These are phyloP conservation scores for Phyllopteryx taeniolatus DNA, from an alignment of 2,113 vertebrate species.

Conservation along the genomic window DNA sequence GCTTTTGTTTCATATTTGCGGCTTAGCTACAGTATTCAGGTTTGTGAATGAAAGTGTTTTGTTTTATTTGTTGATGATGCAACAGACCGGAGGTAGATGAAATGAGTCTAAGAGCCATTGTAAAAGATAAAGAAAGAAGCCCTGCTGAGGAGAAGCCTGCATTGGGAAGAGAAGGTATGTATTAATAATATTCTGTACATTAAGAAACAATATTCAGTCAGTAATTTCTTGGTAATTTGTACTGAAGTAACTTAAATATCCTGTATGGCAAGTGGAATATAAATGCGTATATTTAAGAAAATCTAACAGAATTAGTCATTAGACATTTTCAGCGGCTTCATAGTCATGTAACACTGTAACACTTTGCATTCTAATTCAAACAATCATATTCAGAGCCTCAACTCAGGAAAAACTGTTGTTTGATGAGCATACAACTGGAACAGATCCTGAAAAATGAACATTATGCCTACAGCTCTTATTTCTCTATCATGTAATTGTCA, in stretches of 20 bases:
- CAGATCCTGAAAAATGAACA: slow-evolving; percentile 62
- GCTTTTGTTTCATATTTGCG: slow-evolving; percentile 34
- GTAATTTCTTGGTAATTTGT: neutral
- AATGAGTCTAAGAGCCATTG: slow-evolving; percentile 48
- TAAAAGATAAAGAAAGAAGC: slow-evolving; percentile 50
- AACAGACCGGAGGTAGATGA: slow-evolving; percentile 68
- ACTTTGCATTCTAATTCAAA: too few relatives aligned
- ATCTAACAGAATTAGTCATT: too few relatives aligned
- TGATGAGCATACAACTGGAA: slow-evolving; percentile 32
- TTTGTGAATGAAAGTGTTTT: slow-evolving; percentile 44
- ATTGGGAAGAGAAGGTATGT: slow-evolving; percentile 65
- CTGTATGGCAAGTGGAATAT: slow-evolving; percentile 4
- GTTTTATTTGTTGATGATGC: slow-evolving; percentile 46
- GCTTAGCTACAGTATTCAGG: slow-evolving; percentile 31
- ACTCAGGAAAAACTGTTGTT: neutral
- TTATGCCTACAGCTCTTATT: too few relatives aligned
- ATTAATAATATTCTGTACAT: neutral
- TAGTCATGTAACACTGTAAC: too few relatives aligned
- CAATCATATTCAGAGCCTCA: slow-evolving; percentile 23
- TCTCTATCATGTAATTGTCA: slow-evolving; percentile 63
- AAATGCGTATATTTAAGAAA: slow-evolving; percentile 10
- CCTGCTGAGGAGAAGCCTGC: slow-evolving; percentile 40
- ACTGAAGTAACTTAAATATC: neutral
- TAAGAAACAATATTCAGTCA: neutral
- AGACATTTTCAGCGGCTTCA: too few relatives aligned